Conservation (phyloP, 1,140 invertebrate genomes). For the Adelges cooleyi region DNA sequence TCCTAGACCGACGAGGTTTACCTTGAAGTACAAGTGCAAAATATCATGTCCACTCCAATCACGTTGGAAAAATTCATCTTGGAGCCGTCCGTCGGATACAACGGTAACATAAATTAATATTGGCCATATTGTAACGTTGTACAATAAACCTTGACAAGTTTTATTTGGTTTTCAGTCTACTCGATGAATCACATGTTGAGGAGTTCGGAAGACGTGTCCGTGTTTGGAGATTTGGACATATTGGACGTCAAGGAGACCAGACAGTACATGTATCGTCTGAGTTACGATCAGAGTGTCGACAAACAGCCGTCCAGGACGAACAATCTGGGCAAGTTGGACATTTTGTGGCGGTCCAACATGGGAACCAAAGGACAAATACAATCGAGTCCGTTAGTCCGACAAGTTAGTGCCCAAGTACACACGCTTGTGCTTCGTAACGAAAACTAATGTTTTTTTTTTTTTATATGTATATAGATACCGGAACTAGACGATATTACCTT, state of each 20-base stretch:
- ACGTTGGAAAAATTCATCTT: conserved; percentile 83
- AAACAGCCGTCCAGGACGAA: conserved; percentile 68
- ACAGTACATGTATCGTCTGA: conserved; percentile 86
- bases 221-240: conserved; percentile 76
- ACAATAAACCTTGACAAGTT: no score
- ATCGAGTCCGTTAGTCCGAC: conserved; percentile 85
- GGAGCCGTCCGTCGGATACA: conserved; percentile 81
- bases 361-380: conserved; percentile 90
- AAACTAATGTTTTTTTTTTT: no score
- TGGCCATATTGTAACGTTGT: no score
- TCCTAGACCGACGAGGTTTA: conserved; percentile 92
- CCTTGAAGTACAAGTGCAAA: conserved; percentile 92
- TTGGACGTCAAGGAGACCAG: conserved; percentile 64
- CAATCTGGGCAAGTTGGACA: conserved; percentile 92
- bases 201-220: conserved; percentile 45
- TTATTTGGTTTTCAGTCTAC: background rate
- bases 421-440: no score
- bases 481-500: conserved; percentile 18
- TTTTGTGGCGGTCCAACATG: conserved; percentile 91
- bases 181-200: conserved; percentile 15
- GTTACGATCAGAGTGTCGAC: conserved; percentile 57
- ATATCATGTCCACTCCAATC: conserved; percentile 78
- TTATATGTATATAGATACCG: conserved; percentile 1
- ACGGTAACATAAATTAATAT: conserved; percentile 40
- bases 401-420: conserved; percentile 45